phyloP scores from a whole-genome alignment of 2,113 vertebrate genomes.

The Sebastes schlegelii region DNA sequence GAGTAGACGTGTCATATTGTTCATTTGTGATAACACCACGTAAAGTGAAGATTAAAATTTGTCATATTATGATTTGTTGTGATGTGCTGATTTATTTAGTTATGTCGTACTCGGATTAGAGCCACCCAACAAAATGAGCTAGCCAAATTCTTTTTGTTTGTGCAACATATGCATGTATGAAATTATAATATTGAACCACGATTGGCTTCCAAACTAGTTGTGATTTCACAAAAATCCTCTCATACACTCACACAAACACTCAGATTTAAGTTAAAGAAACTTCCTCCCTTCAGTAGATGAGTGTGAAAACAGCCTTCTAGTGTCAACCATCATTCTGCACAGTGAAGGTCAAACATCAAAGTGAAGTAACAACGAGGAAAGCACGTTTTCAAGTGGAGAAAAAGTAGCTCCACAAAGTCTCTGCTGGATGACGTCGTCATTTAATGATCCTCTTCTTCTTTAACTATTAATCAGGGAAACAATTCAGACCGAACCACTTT shows the following conservation, averaged over 20 bases:
- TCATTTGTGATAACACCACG: no score
- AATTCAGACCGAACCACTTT: neutral
- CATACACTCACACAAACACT: accelerated
- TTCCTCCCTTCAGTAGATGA: neutral
- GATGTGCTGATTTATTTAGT: neutral
- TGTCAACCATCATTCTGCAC: neutral
- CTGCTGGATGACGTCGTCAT: no score
- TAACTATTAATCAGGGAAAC: neutral
- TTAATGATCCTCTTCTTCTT: neutral
- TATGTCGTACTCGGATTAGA: no score
- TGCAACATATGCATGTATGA: neutral
- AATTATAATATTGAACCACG: neutral
- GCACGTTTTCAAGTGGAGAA: neutral
- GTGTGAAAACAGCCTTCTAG: neutral
- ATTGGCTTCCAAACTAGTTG: neutral
- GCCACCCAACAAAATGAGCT: no score
- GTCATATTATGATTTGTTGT: neutral
- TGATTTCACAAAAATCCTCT: neutral
- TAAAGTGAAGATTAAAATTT: neutral
- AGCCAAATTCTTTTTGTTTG: neutral
- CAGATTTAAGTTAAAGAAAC: neutral
- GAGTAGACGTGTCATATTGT: neutral
- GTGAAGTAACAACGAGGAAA: no score
- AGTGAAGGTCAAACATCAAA: neutral
- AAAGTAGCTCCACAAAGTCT: neutral